Conservation (phyloP, 35 echinoderm and acorn worm species). For the Heliocidaris erythrogramma region DNA sequence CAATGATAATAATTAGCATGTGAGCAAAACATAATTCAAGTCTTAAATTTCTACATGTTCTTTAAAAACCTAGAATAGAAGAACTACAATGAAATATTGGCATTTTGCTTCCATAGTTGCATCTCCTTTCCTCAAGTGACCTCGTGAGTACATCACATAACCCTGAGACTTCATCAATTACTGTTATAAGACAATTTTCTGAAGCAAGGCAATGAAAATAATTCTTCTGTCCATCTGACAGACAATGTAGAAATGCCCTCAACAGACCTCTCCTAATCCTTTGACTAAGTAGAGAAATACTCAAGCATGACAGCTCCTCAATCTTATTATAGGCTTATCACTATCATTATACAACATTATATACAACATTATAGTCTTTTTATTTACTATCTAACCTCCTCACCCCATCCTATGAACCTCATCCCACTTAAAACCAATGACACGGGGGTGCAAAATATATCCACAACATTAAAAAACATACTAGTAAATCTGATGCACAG, state of each 20-base stretch:
- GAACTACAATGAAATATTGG: background rate
- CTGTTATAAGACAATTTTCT: background rate
- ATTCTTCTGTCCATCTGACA: background rate
- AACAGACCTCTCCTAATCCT: background rate
- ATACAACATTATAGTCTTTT: background rate
- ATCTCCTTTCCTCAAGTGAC: background rate
- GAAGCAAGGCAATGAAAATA: background rate
- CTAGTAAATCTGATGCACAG: background rate
- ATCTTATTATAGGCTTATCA: background rate
- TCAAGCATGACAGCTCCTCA: background rate
- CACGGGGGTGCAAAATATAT: too few species aligned
- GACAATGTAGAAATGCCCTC: background rate
- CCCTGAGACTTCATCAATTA: background rate
- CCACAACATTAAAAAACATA: background rate
- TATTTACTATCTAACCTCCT: background rate
- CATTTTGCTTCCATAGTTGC: background rate
- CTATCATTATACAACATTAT: background rate
- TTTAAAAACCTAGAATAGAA: too few species aligned
- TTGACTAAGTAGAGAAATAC: background rate
- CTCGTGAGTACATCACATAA: background rate
- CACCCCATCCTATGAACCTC: background rate
- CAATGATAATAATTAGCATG: background rate
- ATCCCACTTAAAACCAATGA: background rate
- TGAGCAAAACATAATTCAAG: too few species aligned
- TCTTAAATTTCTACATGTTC: too few species aligned